Percentiles rank a stretch among this genome's conserved stretches.
Evolutionary conservation across 2,797 vertebrate genomes (phyloP).

Genomic region (Phyllotis vaccarum): DNA sequence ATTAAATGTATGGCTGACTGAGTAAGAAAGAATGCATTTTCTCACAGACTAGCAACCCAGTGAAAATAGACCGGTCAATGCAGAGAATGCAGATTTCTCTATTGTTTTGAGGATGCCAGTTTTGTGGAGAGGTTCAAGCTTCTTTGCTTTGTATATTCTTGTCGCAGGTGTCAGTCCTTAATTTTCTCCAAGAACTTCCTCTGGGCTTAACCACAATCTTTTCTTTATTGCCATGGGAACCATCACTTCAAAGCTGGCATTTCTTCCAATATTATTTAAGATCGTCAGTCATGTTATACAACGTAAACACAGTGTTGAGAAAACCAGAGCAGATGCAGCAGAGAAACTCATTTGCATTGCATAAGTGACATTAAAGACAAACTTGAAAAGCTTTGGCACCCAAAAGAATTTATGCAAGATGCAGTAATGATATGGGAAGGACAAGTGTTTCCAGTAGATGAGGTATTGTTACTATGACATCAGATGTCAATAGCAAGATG

Average conservation of each 20-base stretch:
- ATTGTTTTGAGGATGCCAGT: conserved; percentile 48
- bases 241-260: conserved; percentile 52
- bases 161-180: conserved; percentile 38
- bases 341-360: conserved; percentile 68
- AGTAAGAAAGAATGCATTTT: not conserved
- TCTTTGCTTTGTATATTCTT: conserved; percentile 34
- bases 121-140: conserved; percentile 26
- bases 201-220: conserved; percentile 60
- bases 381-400: conserved; percentile 54
- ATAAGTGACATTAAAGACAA: conserved; percentile 68
- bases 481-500: conserved; percentile 4
- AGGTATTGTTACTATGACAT: conserved; percentile 42
- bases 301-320: conserved; percentile 63
- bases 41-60: not conserved
- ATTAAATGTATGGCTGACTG: conserved; percentile 25
- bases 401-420: conserved; percentile 51
- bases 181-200: conserved; percentile 59
- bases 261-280: conserved; percentile 66
- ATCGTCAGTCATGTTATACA: conserved; percentile 60
- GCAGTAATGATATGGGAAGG: conserved; percentile 22
- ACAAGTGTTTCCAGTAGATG: conserved; percentile 48
- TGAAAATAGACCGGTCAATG: not conserved
- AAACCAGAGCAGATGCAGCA: conserved; percentile 64
- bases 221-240: conserved; percentile 74
- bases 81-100: not conserved